These are phyloP conservation scores for Phylloscopus collybita DNA, from an alignment of 2,797 vertebrate genomes.

Conservation along the genomic window DNA sequence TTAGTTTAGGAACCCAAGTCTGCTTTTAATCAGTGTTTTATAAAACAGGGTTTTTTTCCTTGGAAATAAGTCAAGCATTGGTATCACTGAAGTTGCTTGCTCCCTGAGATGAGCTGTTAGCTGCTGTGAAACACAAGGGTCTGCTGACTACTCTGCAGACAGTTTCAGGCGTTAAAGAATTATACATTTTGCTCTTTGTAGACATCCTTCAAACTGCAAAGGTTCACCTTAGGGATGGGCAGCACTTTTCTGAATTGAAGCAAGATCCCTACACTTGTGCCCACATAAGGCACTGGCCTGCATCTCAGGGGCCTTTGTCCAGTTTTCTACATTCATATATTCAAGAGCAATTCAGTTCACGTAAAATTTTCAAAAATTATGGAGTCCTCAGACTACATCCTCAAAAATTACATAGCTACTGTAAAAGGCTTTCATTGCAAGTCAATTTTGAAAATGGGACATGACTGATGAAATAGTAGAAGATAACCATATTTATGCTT, in stretches of 20 bases:
- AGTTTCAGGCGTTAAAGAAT: not conserved
- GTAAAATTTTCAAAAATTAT: not conserved
- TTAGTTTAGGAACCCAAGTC: not conserved
- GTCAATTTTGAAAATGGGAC: not conserved
- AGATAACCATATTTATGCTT: not conserved
- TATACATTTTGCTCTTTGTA: not conserved
- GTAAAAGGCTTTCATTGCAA: not conserved
- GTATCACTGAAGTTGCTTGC: not conserved
- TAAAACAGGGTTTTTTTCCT: not conserved
- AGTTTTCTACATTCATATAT: not conserved
- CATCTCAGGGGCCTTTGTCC: not conserved
- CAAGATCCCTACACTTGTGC: not conserved
- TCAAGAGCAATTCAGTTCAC: not conserved
- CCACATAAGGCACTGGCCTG: not conserved
- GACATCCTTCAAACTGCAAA: not conserved
- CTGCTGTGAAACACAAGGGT: not conserved
- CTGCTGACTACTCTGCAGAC: not conserved
- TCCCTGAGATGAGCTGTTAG: not conserved
- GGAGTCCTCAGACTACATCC: not conserved
- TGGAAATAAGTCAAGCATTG: not conserved
- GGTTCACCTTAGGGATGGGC: not conserved
- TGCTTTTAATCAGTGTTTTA: constrained; percentile 1
- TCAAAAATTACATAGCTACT: not conserved
- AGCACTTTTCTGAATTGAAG: not conserved
- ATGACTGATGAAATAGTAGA: not conserved